phyloP scores from a whole-genome alignment of 2,888 invertebrate genomes.

The Peribatodes rhomboidaria region DNA sequence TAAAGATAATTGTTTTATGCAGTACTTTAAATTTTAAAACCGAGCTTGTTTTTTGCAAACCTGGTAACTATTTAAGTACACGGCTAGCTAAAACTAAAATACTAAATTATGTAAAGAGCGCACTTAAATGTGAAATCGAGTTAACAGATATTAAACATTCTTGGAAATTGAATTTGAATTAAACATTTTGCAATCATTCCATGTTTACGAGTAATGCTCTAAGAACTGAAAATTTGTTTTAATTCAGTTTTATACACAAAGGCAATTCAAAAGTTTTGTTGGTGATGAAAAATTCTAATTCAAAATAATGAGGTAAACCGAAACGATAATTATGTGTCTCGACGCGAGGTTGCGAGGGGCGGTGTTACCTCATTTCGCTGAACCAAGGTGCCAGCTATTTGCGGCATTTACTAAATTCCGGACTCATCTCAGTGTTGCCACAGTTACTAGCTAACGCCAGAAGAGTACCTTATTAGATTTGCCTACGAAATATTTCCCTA shows the following conservation, averaged over 20 bases:
- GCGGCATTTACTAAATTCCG: constrained; percentile 30
- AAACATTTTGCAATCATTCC: too few species aligned
- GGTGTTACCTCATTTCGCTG: constrained; percentile 17
- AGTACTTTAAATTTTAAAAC: too few species aligned
- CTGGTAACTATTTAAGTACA: too few species aligned
- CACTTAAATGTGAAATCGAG: too few species aligned
- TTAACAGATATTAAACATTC: too few species aligned
- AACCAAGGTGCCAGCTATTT: constrained; percentile 35
- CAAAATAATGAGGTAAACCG: neutral
- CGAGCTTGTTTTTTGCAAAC: too few species aligned
- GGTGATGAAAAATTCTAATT: neutral
- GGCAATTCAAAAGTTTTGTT: neutral
- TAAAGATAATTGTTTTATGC: too few species aligned
- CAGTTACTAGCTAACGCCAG: neutral
- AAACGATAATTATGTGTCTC: constrained; percentile 28
- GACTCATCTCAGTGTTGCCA: constrained; percentile 15
- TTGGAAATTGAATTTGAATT: too few species aligned
- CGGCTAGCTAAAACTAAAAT: too few species aligned
- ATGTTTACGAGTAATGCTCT: too few species aligned
- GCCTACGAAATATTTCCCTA: too few species aligned
- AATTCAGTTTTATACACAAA: neutral
- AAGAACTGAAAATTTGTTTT: neutral
- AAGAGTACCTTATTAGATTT: neutral
- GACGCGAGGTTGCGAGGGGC: constrained; percentile 5
- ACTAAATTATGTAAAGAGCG: too few species aligned